These are phyloP conservation scores for Meteorus colon DNA, from an alignment of 2,888 invertebrate genomes.

Conservation along the genomic window DNA sequence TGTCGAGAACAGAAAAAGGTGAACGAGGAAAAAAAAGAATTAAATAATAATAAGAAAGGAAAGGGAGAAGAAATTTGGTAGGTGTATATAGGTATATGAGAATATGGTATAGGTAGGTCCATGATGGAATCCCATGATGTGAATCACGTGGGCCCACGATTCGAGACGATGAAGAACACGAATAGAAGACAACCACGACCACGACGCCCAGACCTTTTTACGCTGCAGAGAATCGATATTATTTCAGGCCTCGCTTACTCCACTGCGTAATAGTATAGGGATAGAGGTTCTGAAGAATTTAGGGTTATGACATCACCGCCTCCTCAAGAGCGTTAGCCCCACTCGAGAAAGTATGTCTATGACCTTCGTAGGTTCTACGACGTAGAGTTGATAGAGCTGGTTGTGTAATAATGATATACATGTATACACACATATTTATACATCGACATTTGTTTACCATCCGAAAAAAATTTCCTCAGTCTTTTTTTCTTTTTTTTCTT, in stretches of 20 bases:
- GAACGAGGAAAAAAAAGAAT: conserved; percentile 17
- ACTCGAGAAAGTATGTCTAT: conserved; percentile 22
- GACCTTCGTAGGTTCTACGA: conserved; percentile 21
- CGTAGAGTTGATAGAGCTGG: conserved; percentile 13
- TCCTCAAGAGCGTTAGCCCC: conserved; percentile 20
- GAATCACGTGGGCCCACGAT: conserved; percentile 26
- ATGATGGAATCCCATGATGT: conserved; percentile 35
- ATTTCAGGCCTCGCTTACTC: conserved; percentile 33
- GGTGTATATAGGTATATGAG: background rate
- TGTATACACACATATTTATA: background rate
- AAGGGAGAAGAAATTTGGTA: conserved; percentile 20
- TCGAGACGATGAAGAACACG: conserved; percentile 16
- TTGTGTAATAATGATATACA: conserved; percentile 1
- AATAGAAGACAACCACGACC: background rate
- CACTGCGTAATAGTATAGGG: background rate
- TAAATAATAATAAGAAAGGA: conserved; percentile 25
- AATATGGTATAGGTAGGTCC: background rate
- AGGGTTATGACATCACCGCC: conserved; percentile 20
- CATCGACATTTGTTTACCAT: conserved; percentile 1
- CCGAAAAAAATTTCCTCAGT: background rate
- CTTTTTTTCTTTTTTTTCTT: background rate
- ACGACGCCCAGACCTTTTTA: conserved; percentile 19
- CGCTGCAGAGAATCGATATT: conserved; percentile 43
- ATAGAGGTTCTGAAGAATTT: conserved; percentile 5
- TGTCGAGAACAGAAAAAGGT: conserved; percentile 26